Evolutionary conservation across 1,140 invertebrate species (phyloP).

Genomic region (Camponotus pennsylvanicus): DNA sequence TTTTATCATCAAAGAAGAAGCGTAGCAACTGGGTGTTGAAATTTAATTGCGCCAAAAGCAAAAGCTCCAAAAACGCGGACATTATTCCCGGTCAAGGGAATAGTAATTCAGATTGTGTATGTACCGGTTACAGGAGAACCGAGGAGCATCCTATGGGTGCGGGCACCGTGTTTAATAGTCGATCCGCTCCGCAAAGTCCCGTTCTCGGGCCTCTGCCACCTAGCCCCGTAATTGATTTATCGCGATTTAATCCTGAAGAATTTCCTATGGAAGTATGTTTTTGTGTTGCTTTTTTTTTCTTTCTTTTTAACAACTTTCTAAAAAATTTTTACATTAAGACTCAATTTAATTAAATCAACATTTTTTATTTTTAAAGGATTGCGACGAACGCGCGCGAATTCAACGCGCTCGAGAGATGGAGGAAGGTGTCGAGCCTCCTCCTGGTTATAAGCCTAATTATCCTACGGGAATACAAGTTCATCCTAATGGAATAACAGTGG

Average conservation of each 20-base stretch:
- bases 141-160: conserved; percentile 87
- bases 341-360: too few relatives aligned
- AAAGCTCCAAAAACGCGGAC: conserved; percentile 85
- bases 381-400: conserved; percentile 90
- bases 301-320: neutral
- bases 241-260: conserved; percentile 88
- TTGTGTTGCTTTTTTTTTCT: neutral
- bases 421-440: conserved; percentile 91
- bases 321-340: neutral
- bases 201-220: conserved; percentile 80
- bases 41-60: conserved; percentile 88
- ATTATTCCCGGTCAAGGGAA: conserved; percentile 84
- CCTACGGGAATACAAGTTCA: conserved; percentile 85
- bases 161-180: conserved; percentile 86
- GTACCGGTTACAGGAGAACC: conserved; percentile 88
- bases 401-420: conserved; percentile 92
- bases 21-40: conserved; percentile 88
- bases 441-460: conserved; percentile 87
- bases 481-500: conserved; percentile 88
- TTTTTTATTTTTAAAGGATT: conserved; percentile 85
- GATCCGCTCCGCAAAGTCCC: conserved; percentile 81
- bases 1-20: conserved; percentile 86
- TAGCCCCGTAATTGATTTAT: conserved; percentile 87
- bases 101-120: conserved; percentile 87
- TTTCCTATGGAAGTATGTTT: conserved; percentile 86